A percentile compares a stretch with the other conserved stretches of the same genome.
phyloP scores from a whole-genome alignment of 1,140 invertebrate species.

The Drosophila parabipectinata region DNA sequence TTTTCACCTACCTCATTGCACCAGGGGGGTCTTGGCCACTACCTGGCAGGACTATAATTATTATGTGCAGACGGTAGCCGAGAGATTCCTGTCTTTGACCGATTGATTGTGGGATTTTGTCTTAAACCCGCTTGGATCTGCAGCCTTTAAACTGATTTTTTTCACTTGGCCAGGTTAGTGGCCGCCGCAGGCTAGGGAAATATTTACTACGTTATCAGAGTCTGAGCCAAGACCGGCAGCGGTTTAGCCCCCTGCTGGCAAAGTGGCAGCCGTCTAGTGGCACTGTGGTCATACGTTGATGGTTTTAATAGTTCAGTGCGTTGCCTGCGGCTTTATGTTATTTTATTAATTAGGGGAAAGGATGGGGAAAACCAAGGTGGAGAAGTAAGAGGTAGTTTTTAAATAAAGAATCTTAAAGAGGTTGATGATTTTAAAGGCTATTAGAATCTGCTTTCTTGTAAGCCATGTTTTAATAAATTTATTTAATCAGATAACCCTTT shows the following conservation, averaged over 20 bases:
- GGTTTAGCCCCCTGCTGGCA: background rate
- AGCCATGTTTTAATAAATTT: too few relatives aligned
- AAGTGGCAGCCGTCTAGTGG: background rate
- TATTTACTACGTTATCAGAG: conserved; percentile 4
- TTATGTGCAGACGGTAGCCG: conserved; percentile 13
- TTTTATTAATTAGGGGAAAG: conserved; percentile 2
- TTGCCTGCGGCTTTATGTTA: background rate
- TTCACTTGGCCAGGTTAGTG: conserved; percentile 3
- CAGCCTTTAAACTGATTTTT: conserved; percentile 14
- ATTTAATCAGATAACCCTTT: too few relatives aligned
- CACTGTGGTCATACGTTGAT: conserved; percentile 6
- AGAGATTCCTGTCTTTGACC: conserved; percentile 17
- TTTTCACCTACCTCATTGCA: conserved; percentile 46
- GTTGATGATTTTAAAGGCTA: background rate
- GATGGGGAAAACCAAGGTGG: background rate
- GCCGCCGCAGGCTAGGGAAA: conserved; percentile 6
- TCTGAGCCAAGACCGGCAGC: background rate
- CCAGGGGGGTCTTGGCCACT: conserved; percentile 1
- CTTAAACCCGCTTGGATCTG: background rate
- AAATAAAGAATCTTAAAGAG: background rate
- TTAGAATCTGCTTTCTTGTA: too few relatives aligned
- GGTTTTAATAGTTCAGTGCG: background rate
- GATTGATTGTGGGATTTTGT: conserved; percentile 27
- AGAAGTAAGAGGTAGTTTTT: background rate
- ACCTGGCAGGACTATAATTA: conserved; percentile 16